Conservation (phyloP, 2,113 vertebrate species). For the Rattus rattus region DNA sequence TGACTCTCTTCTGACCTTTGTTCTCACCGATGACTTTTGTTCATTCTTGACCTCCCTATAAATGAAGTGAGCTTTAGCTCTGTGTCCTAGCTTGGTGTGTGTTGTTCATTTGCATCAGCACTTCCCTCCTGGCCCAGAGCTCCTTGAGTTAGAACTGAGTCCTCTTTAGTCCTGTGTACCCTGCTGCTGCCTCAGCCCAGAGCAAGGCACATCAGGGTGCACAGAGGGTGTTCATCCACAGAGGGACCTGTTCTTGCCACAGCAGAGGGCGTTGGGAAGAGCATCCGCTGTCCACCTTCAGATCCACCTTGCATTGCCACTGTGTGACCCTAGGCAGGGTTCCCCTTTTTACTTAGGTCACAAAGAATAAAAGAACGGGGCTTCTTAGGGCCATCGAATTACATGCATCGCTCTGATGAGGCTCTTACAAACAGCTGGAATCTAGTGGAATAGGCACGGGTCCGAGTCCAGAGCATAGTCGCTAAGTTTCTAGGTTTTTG, state of each 20-base stretch:
- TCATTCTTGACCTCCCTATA: background rate
- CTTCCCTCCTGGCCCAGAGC: background rate
- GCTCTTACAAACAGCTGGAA: background rate
- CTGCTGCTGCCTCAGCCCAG: background rate
- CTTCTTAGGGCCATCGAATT: background rate
- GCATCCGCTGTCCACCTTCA: background rate
- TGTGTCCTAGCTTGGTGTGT: background rate
- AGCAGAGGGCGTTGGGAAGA: background rate
- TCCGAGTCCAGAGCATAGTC: background rate
- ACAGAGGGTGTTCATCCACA: background rate
- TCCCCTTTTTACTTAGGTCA: background rate
- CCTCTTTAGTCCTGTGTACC: background rate
- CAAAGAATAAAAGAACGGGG: background rate
- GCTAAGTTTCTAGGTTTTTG: background rate
- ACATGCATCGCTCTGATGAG: background rate
- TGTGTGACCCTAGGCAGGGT: background rate
- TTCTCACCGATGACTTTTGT: background rate
- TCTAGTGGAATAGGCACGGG: background rate
- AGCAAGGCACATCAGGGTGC: background rate
- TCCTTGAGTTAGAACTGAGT: no score
- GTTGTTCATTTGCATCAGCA: background rate
- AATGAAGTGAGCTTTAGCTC: background rate
- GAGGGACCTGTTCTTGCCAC: background rate
- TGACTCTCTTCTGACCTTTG: background rate
- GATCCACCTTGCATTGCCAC: background rate